phyloP scores from a whole-genome alignment of 2,797 vertebrate species.

The Chrysolophus pictus region DNA sequence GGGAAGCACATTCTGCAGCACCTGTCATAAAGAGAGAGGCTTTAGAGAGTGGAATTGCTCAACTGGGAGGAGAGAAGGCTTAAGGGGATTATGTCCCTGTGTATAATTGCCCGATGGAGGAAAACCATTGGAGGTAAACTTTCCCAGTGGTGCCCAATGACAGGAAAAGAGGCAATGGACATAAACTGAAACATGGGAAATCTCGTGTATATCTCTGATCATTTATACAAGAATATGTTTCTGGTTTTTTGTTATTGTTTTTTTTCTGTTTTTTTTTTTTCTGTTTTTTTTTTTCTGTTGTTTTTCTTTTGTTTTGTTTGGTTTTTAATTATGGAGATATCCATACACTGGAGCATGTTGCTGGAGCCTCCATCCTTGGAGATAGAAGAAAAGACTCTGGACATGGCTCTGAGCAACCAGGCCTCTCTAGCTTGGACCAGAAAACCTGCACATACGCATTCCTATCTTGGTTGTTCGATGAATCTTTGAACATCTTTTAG shows the following conservation, averaged over 20 bases:
- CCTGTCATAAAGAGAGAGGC: background rate
- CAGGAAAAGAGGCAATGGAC: background rate
- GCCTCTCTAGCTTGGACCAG: background rate
- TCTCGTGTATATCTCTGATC: background rate
- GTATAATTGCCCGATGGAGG: background rate
- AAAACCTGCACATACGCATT: rapidly evolving
- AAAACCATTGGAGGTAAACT: background rate
- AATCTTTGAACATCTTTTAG: background rate
- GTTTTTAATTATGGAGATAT: background rate
- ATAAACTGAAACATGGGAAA: background rate
- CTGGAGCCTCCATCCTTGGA: background rate
- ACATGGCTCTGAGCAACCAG: background rate
- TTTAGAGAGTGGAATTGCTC: background rate
- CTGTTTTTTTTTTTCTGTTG: background rate
- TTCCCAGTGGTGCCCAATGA: background rate
- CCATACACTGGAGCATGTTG: background rate
- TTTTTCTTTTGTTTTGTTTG: background rate
- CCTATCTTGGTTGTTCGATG: background rate
- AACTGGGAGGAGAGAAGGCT: background rate
- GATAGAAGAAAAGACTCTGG: background rate
- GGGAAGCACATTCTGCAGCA: background rate
- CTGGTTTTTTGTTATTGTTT: too few species aligned
- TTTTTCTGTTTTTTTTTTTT: too few species aligned
- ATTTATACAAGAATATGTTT: background rate
- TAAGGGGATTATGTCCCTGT: background rate